phyloP scores from a whole-genome alignment of 1,140 invertebrate genomes.

The Drosophila simulans region DNA sequence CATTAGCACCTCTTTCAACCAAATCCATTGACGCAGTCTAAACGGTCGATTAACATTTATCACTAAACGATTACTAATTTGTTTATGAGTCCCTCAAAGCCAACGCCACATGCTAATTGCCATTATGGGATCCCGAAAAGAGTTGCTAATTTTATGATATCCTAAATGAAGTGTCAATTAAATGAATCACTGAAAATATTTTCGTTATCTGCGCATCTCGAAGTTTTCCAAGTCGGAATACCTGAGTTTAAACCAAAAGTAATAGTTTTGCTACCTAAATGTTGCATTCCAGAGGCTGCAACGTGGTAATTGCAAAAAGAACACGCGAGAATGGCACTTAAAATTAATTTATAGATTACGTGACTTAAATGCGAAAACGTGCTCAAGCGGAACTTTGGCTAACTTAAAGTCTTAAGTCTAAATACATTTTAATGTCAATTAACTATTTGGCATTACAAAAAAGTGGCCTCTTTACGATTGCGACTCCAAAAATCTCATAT shows the following conservation, averaged over 20 bases:
- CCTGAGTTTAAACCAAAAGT: not conserved
- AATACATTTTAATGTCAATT: not conserved
- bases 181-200: conserved; percentile 21
- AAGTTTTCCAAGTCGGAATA: not conserved
- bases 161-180: conserved; percentile 40
- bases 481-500: no score
- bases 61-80: conserved; percentile 39
- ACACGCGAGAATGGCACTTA: conserved; percentile 14
- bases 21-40: conserved; percentile 35
- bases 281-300: not conserved
- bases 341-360: conserved; percentile 35
- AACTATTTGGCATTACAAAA: not conserved
- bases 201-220: not conserved
- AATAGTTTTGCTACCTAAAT: not conserved
- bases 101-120: conserved; percentile 43
- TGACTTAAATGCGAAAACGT: conserved; percentile 34
- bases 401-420: not conserved
- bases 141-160: conserved; percentile 40
- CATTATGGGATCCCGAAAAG: conserved; percentile 17
- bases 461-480: no score
- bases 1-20: conserved; percentile 15
- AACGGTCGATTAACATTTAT: conserved; percentile 46
- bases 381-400: conserved; percentile 15
- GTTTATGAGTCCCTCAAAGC: conserved; percentile 20
- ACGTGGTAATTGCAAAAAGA: conserved; percentile 1